Percentiles rank a stretch among this genome's conserved stretches.
phyloP scores from a whole-genome alignment of 2,888 invertebrate genomes.

The Dexiosoma caninum region DNA sequence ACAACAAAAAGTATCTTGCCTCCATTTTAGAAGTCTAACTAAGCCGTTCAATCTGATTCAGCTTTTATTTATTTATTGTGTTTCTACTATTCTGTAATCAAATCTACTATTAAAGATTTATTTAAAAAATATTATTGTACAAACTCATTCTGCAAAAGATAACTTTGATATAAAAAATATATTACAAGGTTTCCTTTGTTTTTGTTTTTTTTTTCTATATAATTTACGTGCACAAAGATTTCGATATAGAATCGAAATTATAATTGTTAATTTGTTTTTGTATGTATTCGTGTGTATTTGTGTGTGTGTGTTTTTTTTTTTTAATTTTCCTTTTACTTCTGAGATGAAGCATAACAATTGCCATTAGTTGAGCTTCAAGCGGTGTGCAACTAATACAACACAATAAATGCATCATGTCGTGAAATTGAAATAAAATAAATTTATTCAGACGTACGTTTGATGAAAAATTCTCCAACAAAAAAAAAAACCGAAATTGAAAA shows the following conservation, averaged over 20 bases:
- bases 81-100: no score
- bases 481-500: conserved; percentile 17
- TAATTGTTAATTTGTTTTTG: conserved; percentile 42
- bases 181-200: conserved; percentile 47
- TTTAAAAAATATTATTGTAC: no score
- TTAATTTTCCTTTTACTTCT: background rate
- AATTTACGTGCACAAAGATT: conserved; percentile 16
- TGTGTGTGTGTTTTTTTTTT: background rate
- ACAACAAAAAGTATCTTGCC: no score
- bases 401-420: conserved; percentile 19
- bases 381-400: background rate
- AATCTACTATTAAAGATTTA: background rate
- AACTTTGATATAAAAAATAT: conserved; percentile 26
- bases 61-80: no score
- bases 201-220: conserved; percentile 14
- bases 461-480: conserved; percentile 22
- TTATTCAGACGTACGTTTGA: background rate
- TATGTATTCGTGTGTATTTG: background rate
- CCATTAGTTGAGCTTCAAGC: conserved; percentile 32
- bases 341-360: conserved; percentile 59
- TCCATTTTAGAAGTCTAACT: no score
- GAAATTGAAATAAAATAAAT: conserved; percentile 37
- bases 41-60: no score
- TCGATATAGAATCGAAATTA: conserved; percentile 46
- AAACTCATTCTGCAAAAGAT: background rate